Evolutionary conservation across 2,113 vertebrate genomes (phyloP).

Genomic region (pig (Sus scrofa)): T2T-Sscrofa CM000822.6:65882001-65882500

Average conservation of each 20-base stretch:
- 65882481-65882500: neutral
- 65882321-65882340: neutral
- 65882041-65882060: neutral
- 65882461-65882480: neutral
- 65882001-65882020: neutral
- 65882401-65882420: neutral
- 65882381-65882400: neutral
- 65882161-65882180: neutral
- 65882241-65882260: neutral
- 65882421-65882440: neutral
- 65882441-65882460: neutral
- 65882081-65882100: neutral
- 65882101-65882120: neutral
- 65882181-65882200: neutral
- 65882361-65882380: neutral
- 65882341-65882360: neutral
- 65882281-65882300: neutral
- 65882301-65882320: neutral
- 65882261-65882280: neutral
- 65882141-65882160: neutral
- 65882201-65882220: neutral
- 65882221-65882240: neutral
- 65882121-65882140: neutral
- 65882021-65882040: neutral
- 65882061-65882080: neutral